A percentile compares a stretch with the other conserved stretches of the same genome.
Evolutionary conservation across 1,140 invertebrate species (phyloP).

Genomic region (Brachystomella parvula): DNA sequence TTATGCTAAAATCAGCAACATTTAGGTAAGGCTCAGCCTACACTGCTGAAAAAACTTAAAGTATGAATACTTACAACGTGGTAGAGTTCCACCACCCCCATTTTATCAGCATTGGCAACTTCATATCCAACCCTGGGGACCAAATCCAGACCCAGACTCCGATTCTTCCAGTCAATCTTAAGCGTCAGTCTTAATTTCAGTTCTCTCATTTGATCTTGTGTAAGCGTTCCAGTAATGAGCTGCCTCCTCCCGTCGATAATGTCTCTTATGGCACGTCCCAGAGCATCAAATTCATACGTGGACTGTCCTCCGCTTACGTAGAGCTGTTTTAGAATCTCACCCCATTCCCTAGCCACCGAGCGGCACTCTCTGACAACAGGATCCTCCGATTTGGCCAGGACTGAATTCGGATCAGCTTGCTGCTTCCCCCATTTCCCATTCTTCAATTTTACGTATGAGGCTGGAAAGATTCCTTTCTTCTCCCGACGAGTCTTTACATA

Average conservation of each 20-base stretch:
- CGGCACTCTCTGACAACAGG: constrained; percentile 18
- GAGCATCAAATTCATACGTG: constrained; percentile 36
- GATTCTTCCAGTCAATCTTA: constrained; percentile 92
- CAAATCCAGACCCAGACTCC: constrained; percentile 81
- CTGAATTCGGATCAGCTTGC: not conserved
- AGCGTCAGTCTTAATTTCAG: constrained; percentile 75
- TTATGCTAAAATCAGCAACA: constrained; percentile 58
- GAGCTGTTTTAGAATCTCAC: constrained; percentile 77
- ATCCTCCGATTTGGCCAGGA: constrained; percentile 8
- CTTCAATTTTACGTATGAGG: not conserved
- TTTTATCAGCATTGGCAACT: constrained; percentile 45
- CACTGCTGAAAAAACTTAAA: too few species aligned
- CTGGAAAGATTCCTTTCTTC: constrained; percentile 49
- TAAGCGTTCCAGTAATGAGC: constrained; percentile 74
- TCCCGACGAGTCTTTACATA: constrained; percentile 68
- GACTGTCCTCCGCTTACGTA: constrained; percentile 56
- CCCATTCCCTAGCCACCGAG: constrained; percentile 81
- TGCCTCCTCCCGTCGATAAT: constrained; percentile 73
- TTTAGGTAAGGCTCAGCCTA: not conserved
- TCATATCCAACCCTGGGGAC: constrained; percentile 75
- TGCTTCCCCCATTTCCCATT: not conserved
- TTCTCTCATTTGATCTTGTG: constrained; percentile 78
- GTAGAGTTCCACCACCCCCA: constrained; percentile 80
- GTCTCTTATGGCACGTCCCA: constrained; percentile 80
- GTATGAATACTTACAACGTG: constrained; percentile 54